Evolutionary conservation across 2,888 invertebrate genomes (phyloP).

Genomic region (Pteria penguin): DNA sequence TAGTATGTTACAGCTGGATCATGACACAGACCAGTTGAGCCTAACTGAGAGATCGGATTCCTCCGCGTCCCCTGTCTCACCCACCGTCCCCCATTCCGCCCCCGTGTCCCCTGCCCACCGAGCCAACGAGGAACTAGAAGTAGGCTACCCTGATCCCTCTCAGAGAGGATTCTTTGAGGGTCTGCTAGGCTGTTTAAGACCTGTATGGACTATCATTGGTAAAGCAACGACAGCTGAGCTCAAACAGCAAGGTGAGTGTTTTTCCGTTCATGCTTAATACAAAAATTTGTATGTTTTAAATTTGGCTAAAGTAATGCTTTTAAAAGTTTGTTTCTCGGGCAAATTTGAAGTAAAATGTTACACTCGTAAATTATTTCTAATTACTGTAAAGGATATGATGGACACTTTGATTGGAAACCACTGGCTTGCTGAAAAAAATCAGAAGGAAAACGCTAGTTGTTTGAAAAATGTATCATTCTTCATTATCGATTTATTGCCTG

Average conservation of each 20-base stretch:
- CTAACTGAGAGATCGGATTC: constrained; percentile 67
- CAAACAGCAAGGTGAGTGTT: constrained; percentile 71
- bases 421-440: too few relatives aligned
- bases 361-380: too few relatives aligned
- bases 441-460: too few relatives aligned
- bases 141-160: constrained; percentile 66
- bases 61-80: constrained; percentile 65
- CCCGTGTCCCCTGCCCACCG: constrained; percentile 67
- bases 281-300: too few relatives aligned
- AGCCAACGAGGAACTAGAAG: constrained; percentile 64
- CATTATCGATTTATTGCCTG: too few relatives aligned
- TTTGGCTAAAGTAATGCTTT: too few relatives aligned
- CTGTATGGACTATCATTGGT: constrained; percentile 92
- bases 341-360: too few relatives aligned
- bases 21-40: constrained; percentile 73
- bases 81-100: constrained; percentile 74
- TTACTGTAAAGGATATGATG: too few relatives aligned
- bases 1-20: constrained; percentile 78
- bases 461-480: too few relatives aligned
- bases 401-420: too few relatives aligned
- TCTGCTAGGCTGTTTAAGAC: constrained; percentile 92
- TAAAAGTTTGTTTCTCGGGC: too few relatives aligned
- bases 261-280: too few relatives aligned
- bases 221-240: constrained; percentile 83
- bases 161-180: constrained; percentile 82